Conservation (phyloP, 2,888 invertebrate species). For the Meloe dianella region DNA sequence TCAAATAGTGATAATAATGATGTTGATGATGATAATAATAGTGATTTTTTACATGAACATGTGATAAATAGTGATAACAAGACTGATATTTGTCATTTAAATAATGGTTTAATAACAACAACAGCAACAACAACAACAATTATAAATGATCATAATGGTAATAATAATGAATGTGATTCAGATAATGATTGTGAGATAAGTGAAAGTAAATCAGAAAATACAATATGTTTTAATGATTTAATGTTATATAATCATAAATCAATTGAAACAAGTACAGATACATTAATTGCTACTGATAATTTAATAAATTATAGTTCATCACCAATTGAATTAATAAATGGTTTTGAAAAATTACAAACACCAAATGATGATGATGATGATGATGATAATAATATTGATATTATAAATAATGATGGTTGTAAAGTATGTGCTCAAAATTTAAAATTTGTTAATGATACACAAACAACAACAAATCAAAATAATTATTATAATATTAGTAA, state of each 20-base stretch:
- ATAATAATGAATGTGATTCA: conserved; percentile 44
- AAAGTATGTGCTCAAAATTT: conserved; percentile 30
- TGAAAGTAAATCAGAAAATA: conserved; percentile 49
- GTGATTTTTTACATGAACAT: conserved; percentile 39
- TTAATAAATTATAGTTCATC: conserved; percentile 46
- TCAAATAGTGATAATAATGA: conserved; percentile 51
- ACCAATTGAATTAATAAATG: conserved; percentile 53
- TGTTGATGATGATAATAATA: conserved; percentile 35
- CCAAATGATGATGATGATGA: conserved; percentile 34
- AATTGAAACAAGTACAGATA: conserved; percentile 64
- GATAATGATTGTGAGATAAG: conserved; percentile 41
- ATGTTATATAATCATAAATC: conserved; percentile 43
- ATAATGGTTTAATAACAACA: conserved; percentile 26
- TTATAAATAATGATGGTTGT: conserved; percentile 28
- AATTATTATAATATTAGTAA: background rate
- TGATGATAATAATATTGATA: conserved; percentile 28
- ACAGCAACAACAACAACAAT: conserved; percentile 30
- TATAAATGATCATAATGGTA: conserved; percentile 36
- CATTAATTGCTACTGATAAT: conserved; percentile 58
- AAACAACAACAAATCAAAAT: too few species aligned
- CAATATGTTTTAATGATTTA: conserved; percentile 41
- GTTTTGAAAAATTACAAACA: conserved; percentile 52
- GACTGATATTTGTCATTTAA: conserved; percentile 36
- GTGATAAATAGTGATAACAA: conserved; percentile 48
- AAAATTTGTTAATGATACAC: conserved; percentile 19